Evolutionary conservation across 1,140 invertebrate genomes (phyloP).

Genomic region (Caenorhabditis brenneri): DNA sequence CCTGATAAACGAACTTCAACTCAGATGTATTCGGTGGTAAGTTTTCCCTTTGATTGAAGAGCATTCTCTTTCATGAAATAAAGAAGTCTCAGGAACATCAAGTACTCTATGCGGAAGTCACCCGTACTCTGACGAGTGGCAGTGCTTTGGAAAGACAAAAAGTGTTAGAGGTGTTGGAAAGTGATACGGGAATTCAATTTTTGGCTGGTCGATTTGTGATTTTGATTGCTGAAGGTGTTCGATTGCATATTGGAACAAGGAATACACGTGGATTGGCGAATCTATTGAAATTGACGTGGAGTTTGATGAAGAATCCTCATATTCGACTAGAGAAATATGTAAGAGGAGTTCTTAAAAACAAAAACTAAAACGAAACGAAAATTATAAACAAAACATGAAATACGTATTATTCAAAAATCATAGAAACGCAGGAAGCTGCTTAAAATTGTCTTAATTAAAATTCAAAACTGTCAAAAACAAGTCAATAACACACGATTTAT

Average conservation of each 20-base stretch:
- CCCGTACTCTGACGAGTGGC: not conserved
- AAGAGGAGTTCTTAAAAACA: not conserved
- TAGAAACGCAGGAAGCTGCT: too few species aligned
- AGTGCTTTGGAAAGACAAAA: not conserved
- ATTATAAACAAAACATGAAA: too few species aligned
- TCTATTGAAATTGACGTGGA: constrained; percentile 11
- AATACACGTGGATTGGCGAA: constrained; percentile 6
- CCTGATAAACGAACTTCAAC: not conserved
- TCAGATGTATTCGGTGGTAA: not conserved
- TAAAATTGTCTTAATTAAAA: too few species aligned
- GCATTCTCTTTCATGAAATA: not conserved
- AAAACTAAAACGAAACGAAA: too few species aligned
- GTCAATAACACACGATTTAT: too few species aligned
- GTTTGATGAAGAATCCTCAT: constrained; percentile 21
- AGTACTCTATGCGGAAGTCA: not conserved
- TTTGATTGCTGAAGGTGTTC: not conserved
- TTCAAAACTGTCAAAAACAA: too few species aligned
- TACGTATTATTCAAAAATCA: too few species aligned
- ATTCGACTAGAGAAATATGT: constrained; percentile 20
- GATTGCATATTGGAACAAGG: constrained; percentile 3
- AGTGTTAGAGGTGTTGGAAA: not conserved
- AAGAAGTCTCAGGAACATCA: not conserved
- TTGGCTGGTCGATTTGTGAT: constrained; percentile 13
- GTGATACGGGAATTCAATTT: not conserved
- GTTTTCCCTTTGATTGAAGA: not conserved